Conservation (phyloP, 2,113 vertebrate species). For the Pterophyllum scalare region DNA sequence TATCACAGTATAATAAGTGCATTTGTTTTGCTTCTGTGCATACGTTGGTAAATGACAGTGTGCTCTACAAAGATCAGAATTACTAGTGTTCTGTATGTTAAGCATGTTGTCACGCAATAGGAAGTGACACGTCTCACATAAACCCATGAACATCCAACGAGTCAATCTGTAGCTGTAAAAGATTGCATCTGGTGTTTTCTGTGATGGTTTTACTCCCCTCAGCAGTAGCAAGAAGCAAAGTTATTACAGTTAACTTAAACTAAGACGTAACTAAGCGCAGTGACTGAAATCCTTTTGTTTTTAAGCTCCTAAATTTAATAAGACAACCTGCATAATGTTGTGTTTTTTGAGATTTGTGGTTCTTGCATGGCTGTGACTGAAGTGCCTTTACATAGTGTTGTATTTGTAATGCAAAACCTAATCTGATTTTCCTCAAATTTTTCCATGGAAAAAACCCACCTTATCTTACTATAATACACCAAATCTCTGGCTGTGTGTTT, state of each 20-base stretch:
- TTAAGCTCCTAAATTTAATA: not conserved
- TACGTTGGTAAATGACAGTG: not conserved
- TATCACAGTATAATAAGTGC: conserved; percentile 12
- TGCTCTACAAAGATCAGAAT: not conserved
- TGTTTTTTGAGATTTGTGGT: not conserved
- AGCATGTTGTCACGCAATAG: not conserved
- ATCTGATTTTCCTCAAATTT: not conserved
- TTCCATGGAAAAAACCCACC: not conserved
- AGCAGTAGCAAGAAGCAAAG: not conserved
- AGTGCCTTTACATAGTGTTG: not conserved
- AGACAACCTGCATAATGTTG: not conserved
- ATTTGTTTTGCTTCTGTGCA: conserved; percentile 8
- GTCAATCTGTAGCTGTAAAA: not conserved
- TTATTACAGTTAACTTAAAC: not conserved
- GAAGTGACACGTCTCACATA: not conserved
- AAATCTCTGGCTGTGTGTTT: not conserved
- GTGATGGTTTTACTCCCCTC: not conserved
- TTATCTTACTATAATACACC: not conserved
- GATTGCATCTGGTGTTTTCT: not conserved
- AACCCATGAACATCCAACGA: not conserved
- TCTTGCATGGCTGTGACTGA: not conserved
- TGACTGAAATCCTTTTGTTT: not conserved
- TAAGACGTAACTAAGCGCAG: too few relatives aligned
- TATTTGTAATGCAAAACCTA: not conserved
- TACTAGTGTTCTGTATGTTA: accelerated